Percentiles rank a stretch among this genome's conserved stretches.
Conservation (phyloP, 2,888 invertebrate genomes). For the Drosophila multiciliata region DNA sequence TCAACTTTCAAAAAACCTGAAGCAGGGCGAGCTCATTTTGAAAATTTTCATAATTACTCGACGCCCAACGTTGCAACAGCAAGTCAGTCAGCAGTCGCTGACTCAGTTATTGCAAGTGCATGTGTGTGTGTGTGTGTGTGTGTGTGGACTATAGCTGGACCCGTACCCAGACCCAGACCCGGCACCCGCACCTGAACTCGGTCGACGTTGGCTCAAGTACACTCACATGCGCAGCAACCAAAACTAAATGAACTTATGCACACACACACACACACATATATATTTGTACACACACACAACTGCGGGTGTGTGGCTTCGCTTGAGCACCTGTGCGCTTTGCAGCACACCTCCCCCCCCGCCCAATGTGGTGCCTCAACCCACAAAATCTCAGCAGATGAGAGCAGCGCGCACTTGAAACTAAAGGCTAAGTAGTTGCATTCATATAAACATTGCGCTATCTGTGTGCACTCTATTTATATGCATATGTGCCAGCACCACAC, state of each 20-base stretch:
- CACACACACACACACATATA: constrained; percentile 19
- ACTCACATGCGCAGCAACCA: constrained; percentile 74
- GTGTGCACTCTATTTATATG: constrained; percentile 18
- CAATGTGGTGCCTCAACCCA: constrained; percentile 13
- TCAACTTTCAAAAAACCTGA: constrained; percentile 69
- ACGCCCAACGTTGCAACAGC: constrained; percentile 48
- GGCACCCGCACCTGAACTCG: constrained; percentile 32
- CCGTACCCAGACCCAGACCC: constrained; percentile 10
- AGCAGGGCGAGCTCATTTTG: constrained; percentile 69
- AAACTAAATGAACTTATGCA: constrained; percentile 69
- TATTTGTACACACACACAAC: constrained; percentile 5
- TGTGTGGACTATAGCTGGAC: constrained; percentile 35
- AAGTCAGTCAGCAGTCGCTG: constrained; percentile 50
- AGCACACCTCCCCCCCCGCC: too few species aligned
- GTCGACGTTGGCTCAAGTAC: constrained; percentile 62
- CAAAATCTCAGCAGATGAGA: constrained; percentile 29
- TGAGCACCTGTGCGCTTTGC: constrained; percentile 67
- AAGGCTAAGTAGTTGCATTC: constrained; percentile 79
- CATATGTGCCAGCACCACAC: constrained; percentile 11
- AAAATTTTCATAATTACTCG: constrained; percentile 71
- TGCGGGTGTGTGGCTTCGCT: constrained; percentile 59
- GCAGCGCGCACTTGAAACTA: constrained; percentile 71
- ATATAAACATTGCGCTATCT: constrained; percentile 62
- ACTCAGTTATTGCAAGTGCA: constrained; percentile 11
- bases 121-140: constrained; percentile 6